Evolutionary conservation across 2,888 invertebrate genomes (phyloP).

Genomic region (Dynastes hyllus): DNA sequence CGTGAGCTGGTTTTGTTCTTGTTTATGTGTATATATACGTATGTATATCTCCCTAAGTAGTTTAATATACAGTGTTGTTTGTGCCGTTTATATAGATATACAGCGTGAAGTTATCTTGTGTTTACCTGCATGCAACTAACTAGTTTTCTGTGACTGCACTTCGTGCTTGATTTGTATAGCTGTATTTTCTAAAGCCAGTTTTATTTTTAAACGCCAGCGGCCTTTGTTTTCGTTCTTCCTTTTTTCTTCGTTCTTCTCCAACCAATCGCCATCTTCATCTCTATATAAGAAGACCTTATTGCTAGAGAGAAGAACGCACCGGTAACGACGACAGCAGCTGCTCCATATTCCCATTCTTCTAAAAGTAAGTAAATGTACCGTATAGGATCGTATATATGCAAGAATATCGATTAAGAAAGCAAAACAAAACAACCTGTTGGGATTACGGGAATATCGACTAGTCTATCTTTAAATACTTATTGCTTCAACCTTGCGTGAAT

Average conservation of each 20-base stretch:
- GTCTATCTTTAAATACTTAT: conserved; percentile 15
- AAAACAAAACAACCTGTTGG: conserved; percentile 44
- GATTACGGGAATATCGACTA: conserved; percentile 41
- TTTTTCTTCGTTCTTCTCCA: conserved; percentile 21
- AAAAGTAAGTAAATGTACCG: conserved; percentile 27
- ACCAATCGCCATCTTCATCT: conserved; percentile 15
- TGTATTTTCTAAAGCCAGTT: conserved; percentile 62
- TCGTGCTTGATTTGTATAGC: conserved; percentile 60
- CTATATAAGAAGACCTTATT: neutral
- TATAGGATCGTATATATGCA: neutral
- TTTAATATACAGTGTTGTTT: conserved; percentile 14
- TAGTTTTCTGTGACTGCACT: conserved; percentile 57
- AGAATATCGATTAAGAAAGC: conserved; percentile 17
- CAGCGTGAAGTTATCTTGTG: conserved; percentile 41
- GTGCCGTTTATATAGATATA: conserved; percentile 39
- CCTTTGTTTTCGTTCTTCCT: conserved; percentile 37
- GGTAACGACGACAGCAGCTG: neutral
- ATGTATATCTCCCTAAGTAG: neutral
- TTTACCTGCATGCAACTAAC: conserved; percentile 54
- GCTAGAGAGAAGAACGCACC: neutral
- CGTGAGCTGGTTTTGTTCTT: conserved; percentile 3
- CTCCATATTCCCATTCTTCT: neutral
- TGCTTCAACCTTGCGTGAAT: conserved; percentile 43
- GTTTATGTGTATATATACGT: neutral
- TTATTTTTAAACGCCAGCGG: conserved; percentile 54